Evolutionary conservation across 2,113 vertebrate genomes (phyloP).

Genomic region (Gambusia holbrooki): DNA sequence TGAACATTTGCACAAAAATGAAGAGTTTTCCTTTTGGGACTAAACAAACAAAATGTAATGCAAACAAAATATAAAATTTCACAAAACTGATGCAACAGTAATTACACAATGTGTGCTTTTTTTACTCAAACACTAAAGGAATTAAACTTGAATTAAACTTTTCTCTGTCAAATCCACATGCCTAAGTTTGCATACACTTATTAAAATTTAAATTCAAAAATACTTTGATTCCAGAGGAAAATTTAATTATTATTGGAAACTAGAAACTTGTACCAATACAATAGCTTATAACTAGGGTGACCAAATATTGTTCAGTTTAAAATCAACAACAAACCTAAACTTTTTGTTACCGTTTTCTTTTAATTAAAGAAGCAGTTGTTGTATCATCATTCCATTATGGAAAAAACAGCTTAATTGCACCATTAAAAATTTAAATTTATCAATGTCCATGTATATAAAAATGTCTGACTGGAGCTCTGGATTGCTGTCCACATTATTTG

Average conservation of each 20-base stretch:
- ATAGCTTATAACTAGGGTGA: not conserved
- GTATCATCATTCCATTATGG: not conserved
- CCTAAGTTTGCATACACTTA: not conserved
- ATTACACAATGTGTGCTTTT: not conserved
- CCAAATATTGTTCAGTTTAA: not conserved
- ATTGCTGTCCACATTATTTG: not conserved
- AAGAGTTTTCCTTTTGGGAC: not conserved
- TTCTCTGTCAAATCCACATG: too few species aligned
- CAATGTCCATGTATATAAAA: not conserved
- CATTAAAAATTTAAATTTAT: not conserved
- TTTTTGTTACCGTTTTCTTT: not conserved
- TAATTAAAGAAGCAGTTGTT: not conserved
- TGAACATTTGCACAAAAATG: not conserved
- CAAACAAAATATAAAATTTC: not conserved
- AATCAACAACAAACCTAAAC: not conserved
- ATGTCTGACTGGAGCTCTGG: not conserved
- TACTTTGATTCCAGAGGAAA: too few species aligned
- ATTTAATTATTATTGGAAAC: too few species aligned
- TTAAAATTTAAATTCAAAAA: not conserved
- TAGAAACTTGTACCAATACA: too few species aligned
- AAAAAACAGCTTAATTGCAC: not conserved
- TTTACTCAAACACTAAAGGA: not conserved
- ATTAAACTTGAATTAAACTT: not conserved
- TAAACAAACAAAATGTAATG: not conserved
- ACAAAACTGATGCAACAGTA: not conserved